These are phyloP conservation scores for Spondyliosoma cantharus DNA, from an alignment of 2,797 vertebrate genomes.

Conservation along the genomic window DNA sequence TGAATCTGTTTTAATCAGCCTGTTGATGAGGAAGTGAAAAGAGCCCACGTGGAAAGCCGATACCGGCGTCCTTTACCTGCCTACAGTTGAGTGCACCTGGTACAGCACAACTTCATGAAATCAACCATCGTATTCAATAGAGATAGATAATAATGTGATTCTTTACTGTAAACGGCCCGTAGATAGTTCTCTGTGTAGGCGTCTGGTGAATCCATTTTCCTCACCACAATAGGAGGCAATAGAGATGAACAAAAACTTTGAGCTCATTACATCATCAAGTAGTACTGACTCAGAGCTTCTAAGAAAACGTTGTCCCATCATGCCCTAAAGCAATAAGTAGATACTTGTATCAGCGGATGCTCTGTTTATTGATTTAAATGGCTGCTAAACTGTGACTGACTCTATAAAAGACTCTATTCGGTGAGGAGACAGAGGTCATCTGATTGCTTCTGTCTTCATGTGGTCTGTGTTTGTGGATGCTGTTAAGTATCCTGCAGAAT, in stretches of 20 bases:
- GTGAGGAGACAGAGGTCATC: neutral
- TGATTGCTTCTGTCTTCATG: neutral
- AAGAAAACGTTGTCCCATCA: neutral
- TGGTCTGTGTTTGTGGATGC: slow-evolving; percentile 1
- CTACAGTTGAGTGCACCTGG: neutral
- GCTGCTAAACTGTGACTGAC: neutral
- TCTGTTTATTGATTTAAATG: neutral
- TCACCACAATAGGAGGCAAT: neutral
- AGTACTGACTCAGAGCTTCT: neutral
- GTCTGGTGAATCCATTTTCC: neutral
- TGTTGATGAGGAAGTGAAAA: slow-evolving; percentile 31
- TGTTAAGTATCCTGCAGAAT: slow-evolving; percentile 11
- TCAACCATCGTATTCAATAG: neutral
- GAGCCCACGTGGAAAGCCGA: slow-evolving; percentile 33
- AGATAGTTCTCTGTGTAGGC: neutral
- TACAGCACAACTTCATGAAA: neutral
- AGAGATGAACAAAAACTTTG: too few relatives aligned
- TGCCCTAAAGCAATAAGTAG: too few relatives aligned
- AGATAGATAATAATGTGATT: neutral
- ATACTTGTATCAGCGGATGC: neutral
- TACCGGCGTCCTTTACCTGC: slow-evolving; percentile 26
- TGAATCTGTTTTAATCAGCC: slow-evolving; percentile 8
- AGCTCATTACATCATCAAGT: neutral
- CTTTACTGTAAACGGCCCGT: neutral
- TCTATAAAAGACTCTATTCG: neutral